These are phyloP conservation scores for Porites lobata DNA, from an alignment of 92 coral and sea anemone species.

Conservation along the genomic window DNA sequence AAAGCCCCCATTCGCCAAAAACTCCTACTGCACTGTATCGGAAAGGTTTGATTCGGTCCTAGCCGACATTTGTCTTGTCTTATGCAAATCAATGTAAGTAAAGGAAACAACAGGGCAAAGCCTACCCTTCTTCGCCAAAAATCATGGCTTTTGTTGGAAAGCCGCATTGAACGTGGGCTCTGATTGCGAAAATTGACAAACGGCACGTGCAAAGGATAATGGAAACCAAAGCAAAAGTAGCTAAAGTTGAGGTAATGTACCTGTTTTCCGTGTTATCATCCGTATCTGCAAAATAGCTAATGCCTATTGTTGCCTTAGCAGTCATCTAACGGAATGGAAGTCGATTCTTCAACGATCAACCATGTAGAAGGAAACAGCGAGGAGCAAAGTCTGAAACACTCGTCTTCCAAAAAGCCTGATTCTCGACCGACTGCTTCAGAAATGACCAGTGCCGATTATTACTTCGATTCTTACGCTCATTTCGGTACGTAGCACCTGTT, in stretches of 20 bases:
- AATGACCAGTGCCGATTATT: constrained; percentile 99
- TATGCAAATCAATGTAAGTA: too few species aligned
- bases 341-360: constrained; percentile 61
- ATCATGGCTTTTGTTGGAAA: constrained; percentile 2
- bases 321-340: constrained; percentile 77
- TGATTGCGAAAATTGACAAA: constrained; percentile 20
- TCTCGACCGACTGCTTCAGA: constrained; percentile 73
- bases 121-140: too few species aligned
- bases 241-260: constrained; percentile 86
- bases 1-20: too few species aligned
- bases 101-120: too few species aligned
- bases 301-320: constrained; percentile 45
- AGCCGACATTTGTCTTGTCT: too few species aligned
- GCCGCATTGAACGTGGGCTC: constrained; percentile 36
- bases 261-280: not conserved
- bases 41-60: too few species aligned
- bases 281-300: not conserved
- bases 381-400: constrained; percentile 39
- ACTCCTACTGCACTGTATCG: not conserved
- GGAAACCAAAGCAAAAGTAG: constrained; percentile 89
- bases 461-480: constrained; percentile 98
- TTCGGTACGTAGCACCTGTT: constrained; percentile 79
- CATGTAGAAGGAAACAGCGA: constrained; percentile 43
- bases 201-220: constrained; percentile 41
- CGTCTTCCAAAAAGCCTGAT: constrained; percentile 40